Evolutionary conservation across 2,888 invertebrate species (phyloP).

Genomic region (Meiosimyza decipiens): DNA sequence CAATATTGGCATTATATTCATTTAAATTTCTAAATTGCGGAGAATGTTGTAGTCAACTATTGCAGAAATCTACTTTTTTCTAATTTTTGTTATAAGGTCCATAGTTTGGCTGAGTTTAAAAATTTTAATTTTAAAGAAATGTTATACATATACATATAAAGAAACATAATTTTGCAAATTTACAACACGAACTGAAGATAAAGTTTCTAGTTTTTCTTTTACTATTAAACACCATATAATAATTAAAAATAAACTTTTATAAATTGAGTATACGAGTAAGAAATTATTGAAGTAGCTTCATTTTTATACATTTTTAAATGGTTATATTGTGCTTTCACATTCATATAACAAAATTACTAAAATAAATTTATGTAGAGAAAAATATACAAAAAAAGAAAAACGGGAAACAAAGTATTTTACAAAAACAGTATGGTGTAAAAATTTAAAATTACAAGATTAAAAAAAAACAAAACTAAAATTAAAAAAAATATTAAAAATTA

Average conservation of each 20-base stretch:
- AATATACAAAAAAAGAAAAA: constrained; percentile 12
- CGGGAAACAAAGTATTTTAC: constrained; percentile 43
- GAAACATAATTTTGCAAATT: neutral
- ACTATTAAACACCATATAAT: neutral
- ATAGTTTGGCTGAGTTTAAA: neutral
- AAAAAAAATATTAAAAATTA: constrained; percentile 39
- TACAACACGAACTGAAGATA: neutral
- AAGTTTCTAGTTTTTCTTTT: neutral
- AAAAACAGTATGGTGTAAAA: constrained; percentile 33
- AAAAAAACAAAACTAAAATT: constrained; percentile 34
- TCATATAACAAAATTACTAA: constrained; percentile 23
- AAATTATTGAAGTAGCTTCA: constrained; percentile 1
- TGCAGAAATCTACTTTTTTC: constrained; percentile 9
- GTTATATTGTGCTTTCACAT: constrained; percentile 10
- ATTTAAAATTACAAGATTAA: constrained; percentile 23
- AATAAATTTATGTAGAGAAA: neutral
- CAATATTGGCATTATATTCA: constrained; percentile 21
- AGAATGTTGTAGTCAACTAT: constrained; percentile 3
- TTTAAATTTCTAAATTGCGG: neutral
- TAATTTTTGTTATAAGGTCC: neutral
- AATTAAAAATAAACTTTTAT: neutral
- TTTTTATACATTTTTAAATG: constrained; percentile 4
- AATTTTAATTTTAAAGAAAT: neutral
- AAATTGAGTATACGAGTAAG: neutral
- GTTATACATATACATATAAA: neutral